Base-by-base conservation (phyloP, 1,140 invertebrate genomes). In the Vollenhovia emeryi region DNA sequence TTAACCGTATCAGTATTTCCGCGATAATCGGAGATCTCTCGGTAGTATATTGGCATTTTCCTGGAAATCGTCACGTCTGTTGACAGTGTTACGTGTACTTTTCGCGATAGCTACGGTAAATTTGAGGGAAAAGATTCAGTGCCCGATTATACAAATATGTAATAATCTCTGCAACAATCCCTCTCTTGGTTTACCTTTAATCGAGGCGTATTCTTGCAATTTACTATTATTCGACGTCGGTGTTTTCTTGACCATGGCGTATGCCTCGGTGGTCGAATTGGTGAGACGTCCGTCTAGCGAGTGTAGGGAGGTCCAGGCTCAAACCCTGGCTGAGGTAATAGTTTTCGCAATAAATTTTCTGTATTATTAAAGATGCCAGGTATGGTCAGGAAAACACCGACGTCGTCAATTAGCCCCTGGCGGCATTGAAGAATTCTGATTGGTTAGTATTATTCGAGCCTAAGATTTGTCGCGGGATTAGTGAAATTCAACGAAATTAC, bases 31-130 rank as follows among this genome's bases (percentile, higher is more conserved):
- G 13, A 59, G 6, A 36, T 24, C 27, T 78, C n/a, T 50, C 59
- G n/a, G n/a, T 7, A 62, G 9, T 24, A 48, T 48, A 33, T 66
- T 30, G 43, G 4, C 21, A 36, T 78, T 78, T 78, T 78, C 75
- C 8, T 24, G 59, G 43, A 66, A 78, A 33, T 50, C 18, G 6
- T n/a, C n/a, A n/a, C n/a, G n/a, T n/a, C 30, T 64, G 62, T 71
- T 80, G 36, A 57, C 24, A 69, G 9, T 43, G 21, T 52, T 48
- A 24, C 30, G 43, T 21, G 30, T 66, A 30, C 18, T 3, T 45
- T 43, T 24, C 18, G 5, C 1, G 60, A 82, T 21, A 82, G 24
- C 50, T 57, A 21, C 24, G 9, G 21, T 7, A 57, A 80, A 57
- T 69, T 79, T 69, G 48, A 8, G 11, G 18, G 21, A 27, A 71